Conservation (phyloP, 1,140 invertebrate species). For the Drosophila kepulauana region DNA sequence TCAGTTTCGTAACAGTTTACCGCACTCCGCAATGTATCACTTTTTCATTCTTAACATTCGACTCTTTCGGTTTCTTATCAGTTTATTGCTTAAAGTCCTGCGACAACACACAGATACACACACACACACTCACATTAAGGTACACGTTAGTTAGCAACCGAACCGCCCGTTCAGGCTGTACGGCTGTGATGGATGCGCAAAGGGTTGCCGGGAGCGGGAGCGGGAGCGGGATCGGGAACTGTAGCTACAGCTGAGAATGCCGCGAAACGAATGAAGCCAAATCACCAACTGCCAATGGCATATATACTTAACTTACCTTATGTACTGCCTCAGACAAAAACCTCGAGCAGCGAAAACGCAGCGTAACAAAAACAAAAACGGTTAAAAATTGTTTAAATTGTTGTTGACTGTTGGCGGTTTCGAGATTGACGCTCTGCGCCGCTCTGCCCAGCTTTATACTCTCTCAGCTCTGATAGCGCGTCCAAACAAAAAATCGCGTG, state of each 20-base stretch:
- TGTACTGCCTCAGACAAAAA: slow-evolving; percentile 42
- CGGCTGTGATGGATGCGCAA: not conserved
- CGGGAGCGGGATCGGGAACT: slow-evolving; percentile 33
- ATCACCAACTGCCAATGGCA: slow-evolving; percentile 73
- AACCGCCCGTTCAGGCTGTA: slow-evolving; percentile 6
- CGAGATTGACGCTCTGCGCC: slow-evolving; percentile 21
- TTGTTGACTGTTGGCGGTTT: slow-evolving; percentile 55
- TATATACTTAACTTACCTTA: slow-evolving; percentile 64
- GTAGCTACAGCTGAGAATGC: slow-evolving; percentile 68
- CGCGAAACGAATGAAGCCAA: slow-evolving; percentile 79
- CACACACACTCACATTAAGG: slow-evolving; percentile 37
- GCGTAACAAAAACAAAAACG: slow-evolving; percentile 50
- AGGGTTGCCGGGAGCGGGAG: slow-evolving; percentile 24
- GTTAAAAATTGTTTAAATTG: slow-evolving; percentile 76
- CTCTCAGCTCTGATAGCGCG: slow-evolving; percentile 51
- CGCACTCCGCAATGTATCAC: slow-evolving; percentile 27
- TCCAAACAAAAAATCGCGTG: slow-evolving; percentile 57
- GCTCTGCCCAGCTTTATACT: slow-evolving; percentile 31
- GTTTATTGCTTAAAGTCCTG: slow-evolving; percentile 36
- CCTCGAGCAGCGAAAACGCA: slow-evolving; percentile 54
- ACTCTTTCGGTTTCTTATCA: not conserved
- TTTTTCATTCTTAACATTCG: slow-evolving; percentile 30
- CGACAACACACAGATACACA: slow-evolving; percentile 17
- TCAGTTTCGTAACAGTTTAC: slow-evolving; percentile 5
- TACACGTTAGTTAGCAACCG: slow-evolving; percentile 20